Evolutionary conservation across 2,888 invertebrate species (phyloP).

Genomic region (Nomada flava): DNA sequence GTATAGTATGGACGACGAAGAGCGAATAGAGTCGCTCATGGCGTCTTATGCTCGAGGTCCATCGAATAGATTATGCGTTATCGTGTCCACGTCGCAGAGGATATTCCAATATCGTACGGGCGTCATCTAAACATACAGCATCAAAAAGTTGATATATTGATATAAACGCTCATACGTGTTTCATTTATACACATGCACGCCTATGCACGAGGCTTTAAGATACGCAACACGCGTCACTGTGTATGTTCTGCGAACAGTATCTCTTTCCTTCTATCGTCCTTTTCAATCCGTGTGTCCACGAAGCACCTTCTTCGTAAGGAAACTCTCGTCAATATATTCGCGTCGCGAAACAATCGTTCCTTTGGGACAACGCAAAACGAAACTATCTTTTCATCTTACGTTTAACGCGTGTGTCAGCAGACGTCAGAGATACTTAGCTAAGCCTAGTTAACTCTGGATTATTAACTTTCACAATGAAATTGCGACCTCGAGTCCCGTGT

Average conservation of each 20-base stretch:
- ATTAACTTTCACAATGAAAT: constrained; percentile 39
- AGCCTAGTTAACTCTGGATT: constrained; percentile 39
- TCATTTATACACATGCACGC: constrained; percentile 74
- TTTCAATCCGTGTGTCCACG: constrained; percentile 61
- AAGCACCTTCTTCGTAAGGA: constrained; percentile 80
- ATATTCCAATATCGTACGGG: constrained; percentile 65
- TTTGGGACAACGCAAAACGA: constrained; percentile 71
- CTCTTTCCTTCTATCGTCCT: constrained; percentile 11
- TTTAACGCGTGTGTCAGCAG: constrained; percentile 17
- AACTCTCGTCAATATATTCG: constrained; percentile 33
- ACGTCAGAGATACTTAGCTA: constrained; percentile 44
- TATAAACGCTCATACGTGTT: constrained; percentile 69
- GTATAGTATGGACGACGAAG: constrained; percentile 17
- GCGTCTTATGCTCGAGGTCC: constrained; percentile 67
- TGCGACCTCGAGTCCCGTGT: constrained; percentile 25
- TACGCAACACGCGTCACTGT: constrained; percentile 56
- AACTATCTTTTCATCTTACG: constrained; percentile 1
- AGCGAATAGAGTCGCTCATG: constrained; percentile 31
- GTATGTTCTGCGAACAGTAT: constrained; percentile 8
- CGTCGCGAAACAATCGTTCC: constrained; percentile 22
- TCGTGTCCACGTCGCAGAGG: constrained; percentile 69
- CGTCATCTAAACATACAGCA: constrained; percentile 74
- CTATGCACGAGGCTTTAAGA: constrained; percentile 69
- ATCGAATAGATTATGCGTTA: constrained; percentile 63
- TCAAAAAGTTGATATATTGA: constrained; percentile 66